Percentiles rank a stretch among this genome's conserved stretches.
Conservation (phyloP, 1,140 invertebrate genomes). For the Diuraphis noxia region DNA sequence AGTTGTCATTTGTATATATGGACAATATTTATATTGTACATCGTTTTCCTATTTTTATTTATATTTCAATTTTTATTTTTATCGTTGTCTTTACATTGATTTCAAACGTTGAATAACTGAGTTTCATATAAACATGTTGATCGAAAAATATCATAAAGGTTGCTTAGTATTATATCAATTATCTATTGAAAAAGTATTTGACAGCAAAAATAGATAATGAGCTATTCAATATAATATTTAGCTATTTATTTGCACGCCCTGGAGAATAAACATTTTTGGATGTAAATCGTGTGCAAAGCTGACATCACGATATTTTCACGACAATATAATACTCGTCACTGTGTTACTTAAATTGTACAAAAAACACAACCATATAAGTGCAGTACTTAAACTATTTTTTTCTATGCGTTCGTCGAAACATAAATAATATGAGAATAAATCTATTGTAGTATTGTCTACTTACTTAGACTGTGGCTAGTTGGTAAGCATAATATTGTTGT, state of each 20-base stretch:
- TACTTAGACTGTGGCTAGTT: neutral
- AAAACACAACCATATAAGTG: neutral
- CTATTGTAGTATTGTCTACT: neutral
- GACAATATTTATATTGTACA: neutral
- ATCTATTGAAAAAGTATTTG: neutral
- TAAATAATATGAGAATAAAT: neutral
- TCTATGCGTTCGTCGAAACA: neutral
- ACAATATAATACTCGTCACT: neutral
- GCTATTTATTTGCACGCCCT: neutral
- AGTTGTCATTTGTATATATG: neutral
- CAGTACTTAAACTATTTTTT: neutral
- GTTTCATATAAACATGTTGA: neutral
- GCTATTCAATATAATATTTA: neutral
- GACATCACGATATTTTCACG: neutral
- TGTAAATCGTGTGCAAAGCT: neutral
- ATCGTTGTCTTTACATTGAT: neutral
- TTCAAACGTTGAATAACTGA: neutral
- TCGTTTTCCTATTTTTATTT: neutral
- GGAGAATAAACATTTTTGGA: neutral
- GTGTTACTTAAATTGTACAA: neutral
- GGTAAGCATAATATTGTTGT: neutral
- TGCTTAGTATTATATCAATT: neutral
- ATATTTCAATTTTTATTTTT: too few relatives aligned
- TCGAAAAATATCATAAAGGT: neutral
- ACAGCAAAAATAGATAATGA: neutral